Base-by-base conservation (phyloP, 2,113 vertebrate species). In the Ploceus nigricollis region DNA sequence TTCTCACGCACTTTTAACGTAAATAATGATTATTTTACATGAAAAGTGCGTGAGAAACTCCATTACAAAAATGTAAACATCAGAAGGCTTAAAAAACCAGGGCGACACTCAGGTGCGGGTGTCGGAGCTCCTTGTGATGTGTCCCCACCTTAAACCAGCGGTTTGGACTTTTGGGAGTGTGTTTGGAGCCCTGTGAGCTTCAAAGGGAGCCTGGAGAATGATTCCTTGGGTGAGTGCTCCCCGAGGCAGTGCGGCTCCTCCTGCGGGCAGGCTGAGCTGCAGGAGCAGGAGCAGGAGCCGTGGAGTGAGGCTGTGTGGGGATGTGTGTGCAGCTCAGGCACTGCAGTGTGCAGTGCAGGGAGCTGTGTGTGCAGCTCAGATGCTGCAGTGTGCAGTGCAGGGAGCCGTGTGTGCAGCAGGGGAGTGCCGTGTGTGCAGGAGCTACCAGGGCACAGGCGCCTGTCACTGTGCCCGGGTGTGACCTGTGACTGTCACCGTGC, bases 291-390 rank as follows among this genome's bases (percentile, higher is more conserved):
- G 57, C 15, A 33, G 80, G 82, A 58, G 73, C 82, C 2, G 5
- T 61, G 95, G 94, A 91, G 69, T 89, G 91, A 76, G 84, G 89
- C 82, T 8, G 87, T 54, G 22, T 6, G 56, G 40, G 87, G 50
- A 11, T 56, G 10, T 7, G 77, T 21, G 63, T 20, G 2, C 28
- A 28, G 24, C 10, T 61, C 68, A 37, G 22, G 5, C 39, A 7
- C 10, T 4, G 0, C 2, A 1, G 2, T 1, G 2, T 0, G 82
- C 21, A 2, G 28, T 16, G 75, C 10, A 4, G 45, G 57, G 25
- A 7, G 27, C 44, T 25, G 44, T 2, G 72, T 2, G 2, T 78
- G 64, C 90, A 40, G n/a, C n/a, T n/a, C n/a, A n/a, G n/a, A n/a
- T n/a, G n/a, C n/a, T n/a, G n/a, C n/a, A n/a, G n/a, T n/a, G n/a